These are phyloP conservation scores for Polietes domitor DNA, from an alignment of 2,888 invertebrate species.

Conservation along the genomic window DNA sequence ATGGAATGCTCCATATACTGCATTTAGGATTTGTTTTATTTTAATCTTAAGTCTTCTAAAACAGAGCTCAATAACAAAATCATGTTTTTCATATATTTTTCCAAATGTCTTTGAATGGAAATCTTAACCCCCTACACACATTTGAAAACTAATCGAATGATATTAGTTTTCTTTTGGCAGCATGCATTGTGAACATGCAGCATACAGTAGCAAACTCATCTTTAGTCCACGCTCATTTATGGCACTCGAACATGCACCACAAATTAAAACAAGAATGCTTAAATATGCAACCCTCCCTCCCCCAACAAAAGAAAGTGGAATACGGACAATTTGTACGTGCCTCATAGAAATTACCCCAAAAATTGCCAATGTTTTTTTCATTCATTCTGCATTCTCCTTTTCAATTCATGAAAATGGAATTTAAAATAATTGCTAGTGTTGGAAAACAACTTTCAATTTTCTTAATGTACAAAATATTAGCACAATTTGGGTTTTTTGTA, in stretches of 20 bases:
- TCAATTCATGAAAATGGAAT: background rate
- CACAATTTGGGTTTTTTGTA: background rate
- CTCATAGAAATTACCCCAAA: background rate
- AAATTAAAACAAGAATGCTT: background rate
- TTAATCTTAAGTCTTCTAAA: too few species aligned
- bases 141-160: too few species aligned
- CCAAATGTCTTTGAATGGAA: too few species aligned
- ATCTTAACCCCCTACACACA: too few species aligned
- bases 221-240: background rate
- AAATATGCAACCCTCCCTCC: background rate
- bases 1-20: too few species aligned
- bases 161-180: too few species aligned
- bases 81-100: too few species aligned
- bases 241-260: conserved; percentile 7
- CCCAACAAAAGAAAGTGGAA: too few species aligned
- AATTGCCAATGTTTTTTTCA: background rate
- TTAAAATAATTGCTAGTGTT: background rate
- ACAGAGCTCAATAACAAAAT: too few species aligned
- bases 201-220: background rate
- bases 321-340: background rate
- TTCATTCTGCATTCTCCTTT: too few species aligned
- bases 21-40: too few species aligned
- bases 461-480: background rate
- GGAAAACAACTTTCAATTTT: background rate
- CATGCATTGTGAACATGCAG: background rate